Conservation (phyloP, 2,888 invertebrate species). For the Mantis religiosa region DNA sequence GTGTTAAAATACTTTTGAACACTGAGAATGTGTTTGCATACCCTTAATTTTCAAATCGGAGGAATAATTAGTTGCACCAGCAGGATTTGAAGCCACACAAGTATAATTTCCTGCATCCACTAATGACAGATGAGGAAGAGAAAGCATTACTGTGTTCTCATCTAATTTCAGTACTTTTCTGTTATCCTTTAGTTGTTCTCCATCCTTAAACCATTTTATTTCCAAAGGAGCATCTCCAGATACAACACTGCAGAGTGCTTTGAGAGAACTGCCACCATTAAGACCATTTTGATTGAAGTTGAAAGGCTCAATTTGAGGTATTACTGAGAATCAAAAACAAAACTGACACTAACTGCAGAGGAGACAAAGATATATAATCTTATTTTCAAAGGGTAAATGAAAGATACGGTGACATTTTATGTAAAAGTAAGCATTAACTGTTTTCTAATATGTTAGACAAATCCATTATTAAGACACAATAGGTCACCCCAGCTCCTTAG, state of each 20-base stretch:
- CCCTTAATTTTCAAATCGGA: conserved; percentile 57
- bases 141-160: conserved; percentile 49
- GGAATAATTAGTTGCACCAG: conserved; percentile 51
- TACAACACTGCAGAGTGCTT: conserved; percentile 44
- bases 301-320: conserved; percentile 53
- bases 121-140: conserved; percentile 46
- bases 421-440: neutral
- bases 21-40: conserved; percentile 35
- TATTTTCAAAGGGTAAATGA: neutral
- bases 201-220: conserved; percentile 50
- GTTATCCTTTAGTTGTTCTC: conserved; percentile 35
- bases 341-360: neutral
- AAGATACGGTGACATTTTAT: neutral
- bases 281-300: conserved; percentile 49
- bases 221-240: conserved; percentile 39
- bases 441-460: neutral
- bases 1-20: neutral
- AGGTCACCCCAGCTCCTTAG: neutral
- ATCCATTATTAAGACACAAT: neutral
- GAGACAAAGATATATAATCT: neutral
- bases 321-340: conserved; percentile 38
- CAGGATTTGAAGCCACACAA: conserved; percentile 55
- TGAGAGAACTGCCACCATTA: conserved; percentile 50
- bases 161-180: conserved; percentile 40
- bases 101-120: conserved; percentile 51